These are phyloP conservation scores for Alauda arvensis DNA, from an alignment of 2,797 vertebrate genomes.

Conservation along the genomic window DNA sequence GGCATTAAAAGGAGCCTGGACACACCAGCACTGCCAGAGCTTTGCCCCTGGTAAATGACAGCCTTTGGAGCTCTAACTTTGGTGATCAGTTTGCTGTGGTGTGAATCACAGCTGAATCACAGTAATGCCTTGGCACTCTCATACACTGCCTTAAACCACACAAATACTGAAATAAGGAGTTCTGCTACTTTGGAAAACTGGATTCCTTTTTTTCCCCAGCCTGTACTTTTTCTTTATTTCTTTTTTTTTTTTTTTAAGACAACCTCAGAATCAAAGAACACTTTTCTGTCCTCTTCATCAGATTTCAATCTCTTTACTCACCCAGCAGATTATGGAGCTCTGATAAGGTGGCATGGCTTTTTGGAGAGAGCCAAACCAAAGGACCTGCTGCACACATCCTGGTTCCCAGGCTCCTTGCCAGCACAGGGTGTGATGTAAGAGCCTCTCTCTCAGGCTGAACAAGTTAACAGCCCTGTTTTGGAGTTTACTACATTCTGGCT, in stretches of 20 bases:
- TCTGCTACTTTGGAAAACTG: not conserved
- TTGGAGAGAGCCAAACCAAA: not conserved
- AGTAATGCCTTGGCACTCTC: not conserved
- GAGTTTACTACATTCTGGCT: conserved; percentile 37
- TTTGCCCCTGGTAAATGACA: not conserved
- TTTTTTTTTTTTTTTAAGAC: not conserved
- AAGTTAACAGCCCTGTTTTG: conserved; percentile 12
- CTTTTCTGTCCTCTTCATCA: not conserved
- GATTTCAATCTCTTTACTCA: not conserved
- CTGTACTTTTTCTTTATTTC: not conserved
- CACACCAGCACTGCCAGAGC: not conserved
- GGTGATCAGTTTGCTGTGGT: not conserved
- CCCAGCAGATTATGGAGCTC: not conserved
- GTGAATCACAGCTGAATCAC: conserved; percentile 15
- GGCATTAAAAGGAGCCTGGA: not conserved
- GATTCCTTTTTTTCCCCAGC: not conserved
- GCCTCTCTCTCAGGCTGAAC: not conserved
- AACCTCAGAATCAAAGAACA: not conserved
- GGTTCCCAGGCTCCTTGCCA: conserved; percentile 44
- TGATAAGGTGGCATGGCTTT: not conserved
- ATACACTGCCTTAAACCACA: conserved; percentile 4
- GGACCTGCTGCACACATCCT: not conserved
- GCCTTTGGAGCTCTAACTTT: not conserved
- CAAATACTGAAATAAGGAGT: not conserved
- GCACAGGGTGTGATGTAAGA: conserved; percentile 25